Evolutionary conservation across 1,140 invertebrate species (phyloP).

Genomic region (Zophobas morio): DNA sequence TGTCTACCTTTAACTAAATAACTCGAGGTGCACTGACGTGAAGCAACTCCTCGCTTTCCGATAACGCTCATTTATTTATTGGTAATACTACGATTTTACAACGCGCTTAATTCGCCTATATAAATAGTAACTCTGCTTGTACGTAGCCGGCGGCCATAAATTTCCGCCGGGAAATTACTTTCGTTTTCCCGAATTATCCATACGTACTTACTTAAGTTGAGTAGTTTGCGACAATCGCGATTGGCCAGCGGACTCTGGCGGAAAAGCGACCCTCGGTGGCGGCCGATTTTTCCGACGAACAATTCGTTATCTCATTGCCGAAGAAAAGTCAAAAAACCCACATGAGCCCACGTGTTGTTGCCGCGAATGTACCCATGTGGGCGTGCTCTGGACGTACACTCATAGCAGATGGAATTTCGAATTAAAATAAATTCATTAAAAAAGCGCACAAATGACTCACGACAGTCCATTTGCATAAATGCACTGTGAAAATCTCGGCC

Average conservation of each 20-base stretch:
- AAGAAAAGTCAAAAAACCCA: constrained; percentile 46
- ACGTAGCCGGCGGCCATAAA: not conserved
- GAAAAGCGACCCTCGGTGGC: not conserved
- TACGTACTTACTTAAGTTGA: not conserved
- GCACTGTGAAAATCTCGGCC: constrained; percentile 18
- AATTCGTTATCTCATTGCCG: constrained; percentile 37
- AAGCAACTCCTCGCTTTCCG: constrained; percentile 1
- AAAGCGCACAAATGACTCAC: constrained; percentile 35
- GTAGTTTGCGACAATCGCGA: not conserved
- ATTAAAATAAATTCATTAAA: constrained; percentile 40
- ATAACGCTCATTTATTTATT: constrained; percentile 6
- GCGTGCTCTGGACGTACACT: constrained; percentile 46
- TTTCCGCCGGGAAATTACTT: not conserved
- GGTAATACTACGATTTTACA: constrained; percentile 8
- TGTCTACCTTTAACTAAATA: constrained; percentile 48
- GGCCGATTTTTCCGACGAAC: constrained; percentile 12
- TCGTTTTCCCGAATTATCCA: constrained; percentile 6
- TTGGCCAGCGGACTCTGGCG: not conserved
- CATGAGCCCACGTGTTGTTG: constrained; percentile 52
- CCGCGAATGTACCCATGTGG: constrained; percentile 51
- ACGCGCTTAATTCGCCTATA: constrained; percentile 11
- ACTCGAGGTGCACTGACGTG: constrained; percentile 4
- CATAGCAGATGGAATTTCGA: constrained; percentile 36
- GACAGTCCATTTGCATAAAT: constrained; percentile 4
- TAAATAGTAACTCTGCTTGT: constrained; percentile 10